Percentiles rank a stretch among this genome's conserved stretches.
Conservation (phyloP, 2,797 vertebrate genomes). For the Margarornis squamiger region DNA sequence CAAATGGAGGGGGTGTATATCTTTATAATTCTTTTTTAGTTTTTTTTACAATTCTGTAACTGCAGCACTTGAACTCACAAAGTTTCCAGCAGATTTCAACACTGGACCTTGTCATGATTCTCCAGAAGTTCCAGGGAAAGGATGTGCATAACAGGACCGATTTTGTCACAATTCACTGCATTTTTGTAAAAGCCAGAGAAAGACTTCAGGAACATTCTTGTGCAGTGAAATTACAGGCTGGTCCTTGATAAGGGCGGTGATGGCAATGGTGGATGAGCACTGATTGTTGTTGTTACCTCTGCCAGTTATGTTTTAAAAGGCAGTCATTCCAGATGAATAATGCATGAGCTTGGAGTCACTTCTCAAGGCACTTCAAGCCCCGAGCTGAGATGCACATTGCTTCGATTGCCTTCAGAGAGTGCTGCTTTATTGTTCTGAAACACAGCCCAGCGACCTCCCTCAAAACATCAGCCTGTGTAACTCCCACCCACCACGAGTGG, state of each 20-base stretch:
- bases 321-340: slow-evolving; percentile 38
- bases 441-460: background rate
- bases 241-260: background rate
- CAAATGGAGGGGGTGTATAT: background rate
- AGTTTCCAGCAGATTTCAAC: background rate
- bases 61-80: background rate
- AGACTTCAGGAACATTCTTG: background rate
- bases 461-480: background rate
- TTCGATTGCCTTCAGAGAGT: background rate
- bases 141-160: fast-evolving
- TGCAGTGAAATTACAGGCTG: background rate
- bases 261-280: background rate
- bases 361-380: background rate
- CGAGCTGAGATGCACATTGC: background rate
- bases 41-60: background rate
- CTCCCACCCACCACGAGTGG: background rate
- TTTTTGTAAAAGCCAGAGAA: background rate
- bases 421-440: slow-evolving; percentile 31
- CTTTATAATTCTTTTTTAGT: background rate
- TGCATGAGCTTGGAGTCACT: slow-evolving; percentile 13
- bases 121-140: background rate
- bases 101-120: background rate
- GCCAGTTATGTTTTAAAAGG: background rate
- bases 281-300: slow-evolving; percentile 16
- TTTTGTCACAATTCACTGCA: background rate